These are phyloP conservation scores for Gastrophysa polygoni DNA, from an alignment of 2,888 invertebrate species.

Conservation along the genomic window DNA sequence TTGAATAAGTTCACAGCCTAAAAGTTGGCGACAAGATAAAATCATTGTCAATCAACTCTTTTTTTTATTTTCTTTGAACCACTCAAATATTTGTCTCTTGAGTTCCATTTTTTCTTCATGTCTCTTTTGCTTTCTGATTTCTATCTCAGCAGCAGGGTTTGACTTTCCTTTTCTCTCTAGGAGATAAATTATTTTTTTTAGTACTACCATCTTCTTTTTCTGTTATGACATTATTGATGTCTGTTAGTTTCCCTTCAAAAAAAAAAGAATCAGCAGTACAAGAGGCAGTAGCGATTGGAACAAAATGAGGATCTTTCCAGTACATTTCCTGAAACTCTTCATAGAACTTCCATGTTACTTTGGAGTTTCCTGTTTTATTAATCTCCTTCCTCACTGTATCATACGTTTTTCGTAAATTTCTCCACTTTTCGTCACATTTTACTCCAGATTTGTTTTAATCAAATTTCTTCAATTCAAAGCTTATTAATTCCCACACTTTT, in stretches of 20 bases:
- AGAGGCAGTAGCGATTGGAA: slow-evolving; percentile 16
- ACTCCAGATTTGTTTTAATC: slow-evolving; percentile 13
- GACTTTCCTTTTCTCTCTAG: slow-evolving; percentile 4
- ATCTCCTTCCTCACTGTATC: slow-evolving; percentile 14
- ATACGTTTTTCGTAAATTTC: slow-evolving; percentile 13
- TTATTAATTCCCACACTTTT: slow-evolving; percentile 10
- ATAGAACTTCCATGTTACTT: slow-evolving; percentile 15
- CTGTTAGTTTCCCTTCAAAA: slow-evolving; percentile 7
- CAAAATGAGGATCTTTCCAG: slow-evolving; percentile 17
- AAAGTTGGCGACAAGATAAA: background rate
- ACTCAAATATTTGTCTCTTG: slow-evolving; percentile 7
- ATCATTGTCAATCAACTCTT: slow-evolving; percentile 1
- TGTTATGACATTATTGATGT: background rate
- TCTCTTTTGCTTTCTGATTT: slow-evolving; percentile 11
- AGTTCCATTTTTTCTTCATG: slow-evolving; percentile 12
- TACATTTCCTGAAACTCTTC: slow-evolving; percentile 14
- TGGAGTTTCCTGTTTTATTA: slow-evolving; percentile 10
- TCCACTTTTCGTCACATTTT: slow-evolving; percentile 5
- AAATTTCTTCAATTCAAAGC: slow-evolving; percentile 9
- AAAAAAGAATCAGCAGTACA: slow-evolving; percentile 5
- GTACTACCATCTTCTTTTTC: background rate
- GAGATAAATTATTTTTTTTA: background rate
- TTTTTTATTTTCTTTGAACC: slow-evolving; percentile 9
- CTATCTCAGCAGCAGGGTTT: slow-evolving; percentile 8
- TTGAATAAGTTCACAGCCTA: background rate